These are phyloP conservation scores for Drosophila ercepeae DNA, from an alignment of 1,140 invertebrate genomes.

Conservation along the genomic window DNA sequence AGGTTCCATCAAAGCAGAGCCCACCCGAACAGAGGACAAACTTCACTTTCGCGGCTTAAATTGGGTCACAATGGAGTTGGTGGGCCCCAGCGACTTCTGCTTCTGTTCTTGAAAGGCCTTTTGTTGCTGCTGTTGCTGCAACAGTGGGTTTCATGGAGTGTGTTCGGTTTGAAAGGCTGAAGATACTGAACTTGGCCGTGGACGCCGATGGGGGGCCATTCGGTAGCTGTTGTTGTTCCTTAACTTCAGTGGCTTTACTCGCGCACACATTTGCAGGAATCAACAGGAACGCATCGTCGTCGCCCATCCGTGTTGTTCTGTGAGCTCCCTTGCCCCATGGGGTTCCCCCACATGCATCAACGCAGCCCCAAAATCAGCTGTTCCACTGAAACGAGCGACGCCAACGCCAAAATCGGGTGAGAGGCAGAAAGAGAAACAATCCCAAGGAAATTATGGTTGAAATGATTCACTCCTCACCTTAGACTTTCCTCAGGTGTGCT, in stretches of 20 bases:
- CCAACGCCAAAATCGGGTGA: not conserved
- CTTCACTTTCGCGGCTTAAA: constrained; percentile 67
- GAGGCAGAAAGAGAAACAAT: not conserved
- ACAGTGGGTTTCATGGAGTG: constrained; percentile 68
- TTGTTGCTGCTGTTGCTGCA: not conserved
- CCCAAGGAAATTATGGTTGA: constrained; percentile 9
- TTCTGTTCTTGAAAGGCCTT: constrained; percentile 15
- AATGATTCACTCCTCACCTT: not conserved
- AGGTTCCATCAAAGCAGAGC: not conserved
- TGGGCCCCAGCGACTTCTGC: constrained; percentile 12
- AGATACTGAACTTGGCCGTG: constrained; percentile 82
- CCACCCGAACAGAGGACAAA: constrained; percentile 1
- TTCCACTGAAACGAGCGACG: constrained; percentile 25
- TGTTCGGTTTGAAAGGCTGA: constrained; percentile 39
- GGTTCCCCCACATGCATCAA: constrained; percentile 19
- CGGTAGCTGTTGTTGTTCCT: constrained; percentile 15
- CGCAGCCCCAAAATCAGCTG: constrained; percentile 34
- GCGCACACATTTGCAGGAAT: constrained; percentile 1
- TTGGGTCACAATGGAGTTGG: constrained; percentile 60
- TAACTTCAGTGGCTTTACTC: constrained; percentile 8
- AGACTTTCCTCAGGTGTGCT: not conserved
- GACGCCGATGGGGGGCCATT: constrained; percentile 33
- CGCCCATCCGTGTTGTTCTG: constrained; percentile 10
- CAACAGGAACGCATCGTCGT: constrained; percentile 11
- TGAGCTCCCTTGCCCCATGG: not conserved